These are phyloP conservation scores for Hippopotamyrus pictus DNA, from an alignment of 2,797 vertebrate genomes.

Conservation along the genomic window DNA sequence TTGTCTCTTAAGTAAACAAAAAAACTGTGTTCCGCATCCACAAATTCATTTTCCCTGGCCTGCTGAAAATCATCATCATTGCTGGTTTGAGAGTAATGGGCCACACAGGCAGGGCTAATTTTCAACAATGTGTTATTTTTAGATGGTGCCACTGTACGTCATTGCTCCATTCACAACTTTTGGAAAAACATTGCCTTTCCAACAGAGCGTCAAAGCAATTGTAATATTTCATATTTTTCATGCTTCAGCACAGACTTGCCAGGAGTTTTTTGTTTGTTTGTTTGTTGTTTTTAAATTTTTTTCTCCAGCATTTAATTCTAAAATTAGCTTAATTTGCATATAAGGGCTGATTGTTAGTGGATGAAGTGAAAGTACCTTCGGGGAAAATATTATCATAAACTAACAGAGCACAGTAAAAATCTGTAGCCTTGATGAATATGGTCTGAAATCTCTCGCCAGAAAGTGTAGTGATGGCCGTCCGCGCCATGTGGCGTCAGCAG, in stretches of 20 bases:
- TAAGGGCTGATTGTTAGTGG: background rate
- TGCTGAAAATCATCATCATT: background rate
- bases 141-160: background rate
- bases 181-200: background rate
- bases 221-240: background rate
- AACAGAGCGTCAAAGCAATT: background rate
- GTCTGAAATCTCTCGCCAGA: background rate
- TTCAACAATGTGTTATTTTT: background rate
- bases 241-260: background rate
- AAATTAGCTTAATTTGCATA: background rate
- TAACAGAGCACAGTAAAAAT: background rate
- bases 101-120: background rate
- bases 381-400: slow-evolving; percentile 16
- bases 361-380: background rate
- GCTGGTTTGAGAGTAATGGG: background rate
- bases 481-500: background rate
- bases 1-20: background rate
- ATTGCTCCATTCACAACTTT: background rate
- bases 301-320: background rate
- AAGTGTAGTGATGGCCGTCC: background rate
- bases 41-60: background rate
- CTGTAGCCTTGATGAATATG: background rate
- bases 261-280: background rate
- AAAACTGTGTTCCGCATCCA: background rate
- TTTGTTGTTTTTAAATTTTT: background rate